phyloP scores from a whole-genome alignment of 2,888 invertebrate species.

The Heliconius hortense region DNA sequence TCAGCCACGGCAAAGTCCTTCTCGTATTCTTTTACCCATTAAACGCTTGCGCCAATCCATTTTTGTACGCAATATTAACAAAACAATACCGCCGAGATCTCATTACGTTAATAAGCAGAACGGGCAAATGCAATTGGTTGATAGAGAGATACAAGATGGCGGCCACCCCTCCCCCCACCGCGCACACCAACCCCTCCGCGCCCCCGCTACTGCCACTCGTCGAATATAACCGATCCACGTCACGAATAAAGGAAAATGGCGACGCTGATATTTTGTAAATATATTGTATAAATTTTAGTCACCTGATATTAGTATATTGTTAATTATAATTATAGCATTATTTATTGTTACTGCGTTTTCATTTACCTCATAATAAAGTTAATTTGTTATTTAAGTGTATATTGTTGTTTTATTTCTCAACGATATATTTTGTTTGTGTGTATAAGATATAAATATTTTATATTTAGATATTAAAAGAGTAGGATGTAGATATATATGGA shows the following conservation, averaged over 20 bases:
- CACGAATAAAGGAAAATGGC: constrained; percentile 65
- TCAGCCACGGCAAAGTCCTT: constrained; percentile 90
- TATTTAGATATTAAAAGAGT: not conserved
- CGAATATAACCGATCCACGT: constrained; percentile 63
- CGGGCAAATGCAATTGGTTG: constrained; percentile 72
- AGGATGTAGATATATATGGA: not conserved
- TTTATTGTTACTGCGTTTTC: constrained; percentile 60
- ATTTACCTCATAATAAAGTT: constrained; percentile 40
- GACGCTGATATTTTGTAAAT: constrained; percentile 59
- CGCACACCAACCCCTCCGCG: constrained; percentile 69
- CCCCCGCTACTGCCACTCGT: constrained; percentile 66
- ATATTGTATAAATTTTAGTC: constrained; percentile 43
- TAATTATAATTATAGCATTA: constrained; percentile 55
- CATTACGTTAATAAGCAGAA: constrained; percentile 85
- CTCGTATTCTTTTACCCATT: constrained; percentile 95
- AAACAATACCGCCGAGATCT: constrained; percentile 92
- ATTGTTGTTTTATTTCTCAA: not conserved
- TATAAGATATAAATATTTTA: too few relatives aligned
- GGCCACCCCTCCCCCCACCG: constrained; percentile 71
- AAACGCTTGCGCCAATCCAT: constrained; percentile 96
- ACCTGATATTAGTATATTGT: constrained; percentile 56
- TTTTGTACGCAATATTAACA: constrained; percentile 94
- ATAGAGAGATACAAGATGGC: constrained; percentile 69
- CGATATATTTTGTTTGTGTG: not conserved
- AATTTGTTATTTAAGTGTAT: constrained; percentile 6